phyloP scores from a whole-genome alignment of 2,888 invertebrate species.

The Scotopteryx bipunctaria region DNA sequence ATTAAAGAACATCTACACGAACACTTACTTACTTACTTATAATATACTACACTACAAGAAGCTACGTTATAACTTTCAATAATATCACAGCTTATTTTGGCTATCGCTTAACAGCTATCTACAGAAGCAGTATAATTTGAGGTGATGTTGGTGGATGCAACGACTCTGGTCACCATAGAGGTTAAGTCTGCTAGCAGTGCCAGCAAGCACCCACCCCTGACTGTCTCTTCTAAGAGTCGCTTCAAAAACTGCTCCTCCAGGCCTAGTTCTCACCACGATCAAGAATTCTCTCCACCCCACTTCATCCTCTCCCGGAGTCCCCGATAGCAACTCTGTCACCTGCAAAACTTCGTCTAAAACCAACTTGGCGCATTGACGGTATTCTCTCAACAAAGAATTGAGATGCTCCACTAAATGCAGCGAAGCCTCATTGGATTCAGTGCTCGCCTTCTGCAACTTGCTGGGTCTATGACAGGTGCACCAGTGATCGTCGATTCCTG shows the following conservation, averaged over 20 bases:
- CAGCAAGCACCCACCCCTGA: slow-evolving; percentile 80
- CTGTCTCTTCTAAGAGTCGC: slow-evolving; percentile 85
- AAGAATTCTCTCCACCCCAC: slow-evolving; percentile 84
- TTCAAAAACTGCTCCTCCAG: slow-evolving; percentile 90
- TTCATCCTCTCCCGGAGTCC: slow-evolving; percentile 58
- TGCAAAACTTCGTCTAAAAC: slow-evolving; percentile 84
- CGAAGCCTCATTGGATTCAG: slow-evolving; percentile 83
- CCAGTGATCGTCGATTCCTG: slow-evolving; percentile 92
- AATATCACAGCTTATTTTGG: slow-evolving; percentile 47
- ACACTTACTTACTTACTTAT: too few relatives aligned
- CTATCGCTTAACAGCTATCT: slow-evolving; percentile 29
- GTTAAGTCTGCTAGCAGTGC: slow-evolving; percentile 90
- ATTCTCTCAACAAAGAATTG: slow-evolving; percentile 84
- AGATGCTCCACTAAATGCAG: slow-evolving; percentile 85
- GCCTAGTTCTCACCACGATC: slow-evolving; percentile 84
- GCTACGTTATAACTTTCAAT: slow-evolving; percentile 4
- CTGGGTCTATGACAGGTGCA: slow-evolving; percentile 91
- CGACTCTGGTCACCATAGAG: slow-evolving; percentile 91
- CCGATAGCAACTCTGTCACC: slow-evolving; percentile 85
- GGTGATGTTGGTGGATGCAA: slow-evolving; percentile 88
- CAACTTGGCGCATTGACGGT: slow-evolving; percentile 86
- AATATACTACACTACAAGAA: too few relatives aligned
- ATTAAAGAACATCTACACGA: neutral
- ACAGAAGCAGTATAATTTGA: slow-evolving; percentile 92
- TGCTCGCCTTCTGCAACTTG: slow-evolving; percentile 80